These are phyloP conservation scores for Pissodes strobi DNA, from an alignment of 1,140 invertebrate species.

Conservation along the genomic window DNA sequence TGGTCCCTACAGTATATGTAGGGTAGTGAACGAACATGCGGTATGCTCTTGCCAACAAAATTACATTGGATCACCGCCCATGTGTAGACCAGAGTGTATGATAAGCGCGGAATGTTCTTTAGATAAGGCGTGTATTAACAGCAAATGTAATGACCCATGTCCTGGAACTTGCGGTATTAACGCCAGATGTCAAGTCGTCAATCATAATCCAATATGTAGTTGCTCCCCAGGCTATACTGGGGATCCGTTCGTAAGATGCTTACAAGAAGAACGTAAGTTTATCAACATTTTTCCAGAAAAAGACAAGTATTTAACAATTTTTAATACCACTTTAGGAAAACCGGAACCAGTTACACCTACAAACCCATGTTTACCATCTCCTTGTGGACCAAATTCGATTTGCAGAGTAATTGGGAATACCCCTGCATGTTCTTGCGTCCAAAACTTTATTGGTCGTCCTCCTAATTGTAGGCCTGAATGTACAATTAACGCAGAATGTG, in stretches of 20 bases:
- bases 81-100: constrained; percentile 67
- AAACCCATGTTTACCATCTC: constrained; percentile 66
- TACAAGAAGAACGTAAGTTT: constrained; percentile 60
- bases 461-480: constrained; percentile 71
- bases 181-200: constrained; percentile 71
- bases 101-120: constrained; percentile 64
- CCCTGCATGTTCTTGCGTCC: constrained; percentile 66
- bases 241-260: constrained; percentile 74
- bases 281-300: background rate
- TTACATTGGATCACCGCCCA: constrained; percentile 65
- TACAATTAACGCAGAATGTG: constrained; percentile 67
- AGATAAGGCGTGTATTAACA: constrained; percentile 64
- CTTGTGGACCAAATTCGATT: constrained; percentile 68
- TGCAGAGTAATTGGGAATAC: constrained; percentile 64
- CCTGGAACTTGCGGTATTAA: constrained; percentile 67
- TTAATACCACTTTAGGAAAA: constrained; percentile 32
- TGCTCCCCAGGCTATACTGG: constrained; percentile 70
- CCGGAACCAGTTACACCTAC: constrained; percentile 52
- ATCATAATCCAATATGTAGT: constrained; percentile 69
- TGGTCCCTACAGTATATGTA: constrained; percentile 71
- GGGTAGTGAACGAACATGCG: constrained; percentile 62
- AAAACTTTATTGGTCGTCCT: constrained; percentile 63
- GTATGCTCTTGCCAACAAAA: constrained; percentile 67
- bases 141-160: constrained; percentile 67
- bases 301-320: no score